Evolutionary conservation across 2,888 invertebrate genomes (phyloP).

Genomic region (Orthosia gracilis): DNA sequence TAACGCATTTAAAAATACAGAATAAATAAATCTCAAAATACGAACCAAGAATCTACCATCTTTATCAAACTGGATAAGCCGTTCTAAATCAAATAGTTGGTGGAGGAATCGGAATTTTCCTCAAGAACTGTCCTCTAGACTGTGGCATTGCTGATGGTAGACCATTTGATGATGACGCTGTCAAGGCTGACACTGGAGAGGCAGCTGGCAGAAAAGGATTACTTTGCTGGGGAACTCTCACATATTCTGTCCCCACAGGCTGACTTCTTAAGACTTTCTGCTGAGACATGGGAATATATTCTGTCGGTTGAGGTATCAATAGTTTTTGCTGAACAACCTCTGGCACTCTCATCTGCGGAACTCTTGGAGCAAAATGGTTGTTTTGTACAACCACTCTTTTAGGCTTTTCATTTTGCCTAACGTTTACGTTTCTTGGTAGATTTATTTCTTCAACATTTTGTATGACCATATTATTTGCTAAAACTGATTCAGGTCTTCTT

Average conservation of each 20-base stretch:
- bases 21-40: background rate
- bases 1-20: background rate
- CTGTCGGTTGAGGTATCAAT: slow-evolving; percentile 11
- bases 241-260: slow-evolving; percentile 9
- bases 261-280: slow-evolving; percentile 33
- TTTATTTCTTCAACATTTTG: slow-evolving; percentile 13
- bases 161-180: slow-evolving; percentile 55
- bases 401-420: slow-evolving; percentile 21
- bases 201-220: slow-evolving; percentile 77
- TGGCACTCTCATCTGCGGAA: slow-evolving; percentile 6
- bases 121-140: slow-evolving; percentile 76
- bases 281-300: slow-evolving; percentile 7
- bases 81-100: slow-evolving; percentile 74
- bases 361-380: slow-evolving; percentile 1
- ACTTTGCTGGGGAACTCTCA: background rate
- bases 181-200: slow-evolving; percentile 76
- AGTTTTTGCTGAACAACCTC: slow-evolving; percentile 37
- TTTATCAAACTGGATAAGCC: no score
- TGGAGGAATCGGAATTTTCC: slow-evolving; percentile 82
- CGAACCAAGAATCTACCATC: background rate
- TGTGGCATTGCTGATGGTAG: slow-evolving; percentile 70
- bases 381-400: slow-evolving; percentile 16
- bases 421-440: slow-evolving; percentile 12
- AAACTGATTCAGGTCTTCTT: background rate
- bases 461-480: slow-evolving; percentile 11